phyloP scores from a whole-genome alignment of 2,888 invertebrate genomes.

The Stenotaenia linearis region DNA sequence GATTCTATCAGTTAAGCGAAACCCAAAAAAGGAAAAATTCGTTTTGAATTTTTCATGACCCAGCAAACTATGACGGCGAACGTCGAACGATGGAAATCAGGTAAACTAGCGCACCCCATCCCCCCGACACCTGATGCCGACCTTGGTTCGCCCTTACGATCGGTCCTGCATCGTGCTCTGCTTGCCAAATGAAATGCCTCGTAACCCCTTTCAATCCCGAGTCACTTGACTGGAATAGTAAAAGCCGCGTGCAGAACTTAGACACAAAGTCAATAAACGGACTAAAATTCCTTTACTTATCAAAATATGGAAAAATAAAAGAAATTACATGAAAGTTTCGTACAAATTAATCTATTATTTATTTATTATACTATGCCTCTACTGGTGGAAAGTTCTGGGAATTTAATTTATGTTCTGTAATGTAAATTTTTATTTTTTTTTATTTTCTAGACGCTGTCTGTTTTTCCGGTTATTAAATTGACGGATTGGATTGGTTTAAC shows the following conservation, averaged over 20 bases:
- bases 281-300: background rate
- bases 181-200: background rate
- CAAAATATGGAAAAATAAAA: background rate
- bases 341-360: too few relatives aligned
- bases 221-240: background rate
- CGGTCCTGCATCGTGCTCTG: background rate
- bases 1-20: background rate
- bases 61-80: background rate
- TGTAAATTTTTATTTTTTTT: too few relatives aligned
- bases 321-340: too few relatives aligned
- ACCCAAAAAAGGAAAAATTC: background rate
- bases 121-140: slow-evolving; percentile 1
- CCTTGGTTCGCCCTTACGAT: background rate
- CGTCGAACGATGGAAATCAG: slow-evolving; percentile 1
- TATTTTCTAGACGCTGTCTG: too few relatives aligned
- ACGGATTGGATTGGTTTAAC: too few relatives aligned
- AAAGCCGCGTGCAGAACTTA: background rate
- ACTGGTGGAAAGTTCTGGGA: too few relatives aligned
- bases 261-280: background rate
- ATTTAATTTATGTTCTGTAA: too few relatives aligned
- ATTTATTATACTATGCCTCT: too few relatives aligned
- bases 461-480: too few relatives aligned
- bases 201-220: background rate
- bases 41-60: slow-evolving; percentile 8
- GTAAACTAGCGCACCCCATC: background rate